phyloP scores from a whole-genome alignment of 2,113 vertebrate species.

The Urocynchramus pylzowi region DNA sequence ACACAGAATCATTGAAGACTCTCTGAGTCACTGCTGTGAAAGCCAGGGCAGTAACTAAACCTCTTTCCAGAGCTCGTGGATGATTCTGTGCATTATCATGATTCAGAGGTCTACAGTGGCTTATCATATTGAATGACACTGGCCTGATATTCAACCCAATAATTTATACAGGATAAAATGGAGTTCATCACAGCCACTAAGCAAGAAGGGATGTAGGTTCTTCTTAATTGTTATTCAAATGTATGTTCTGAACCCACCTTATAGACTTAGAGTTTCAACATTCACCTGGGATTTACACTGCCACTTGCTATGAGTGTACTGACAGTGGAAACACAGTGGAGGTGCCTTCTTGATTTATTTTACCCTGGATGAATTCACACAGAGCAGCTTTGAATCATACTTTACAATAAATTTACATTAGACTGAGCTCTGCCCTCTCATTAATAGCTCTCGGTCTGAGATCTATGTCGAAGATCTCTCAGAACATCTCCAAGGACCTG shows the following conservation, averaged over 20 bases:
- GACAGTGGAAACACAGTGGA: neutral
- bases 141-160: neutral
- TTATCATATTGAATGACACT: neutral
- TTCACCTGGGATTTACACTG: neutral
- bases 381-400: neutral
- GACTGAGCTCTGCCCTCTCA: neutral
- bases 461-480: neutral
- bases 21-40: neutral
- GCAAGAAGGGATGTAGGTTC: neutral
- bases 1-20: neutral
- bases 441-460: neutral
- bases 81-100: neutral
- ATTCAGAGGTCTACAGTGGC: neutral
- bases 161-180: neutral
- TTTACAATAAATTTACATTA: neutral
- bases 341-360: neutral
- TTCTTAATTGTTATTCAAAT: neutral
- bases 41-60: neutral
- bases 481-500: neutral
- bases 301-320: neutral
- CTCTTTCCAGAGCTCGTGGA: neutral
- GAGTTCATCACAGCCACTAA: neutral
- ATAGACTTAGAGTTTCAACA: neutral
- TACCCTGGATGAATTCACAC: neutral
- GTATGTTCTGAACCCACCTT: neutral